Evolutionary conservation across 2,888 invertebrate genomes (phyloP).

Genomic region (Lobophora halterata): DNA sequence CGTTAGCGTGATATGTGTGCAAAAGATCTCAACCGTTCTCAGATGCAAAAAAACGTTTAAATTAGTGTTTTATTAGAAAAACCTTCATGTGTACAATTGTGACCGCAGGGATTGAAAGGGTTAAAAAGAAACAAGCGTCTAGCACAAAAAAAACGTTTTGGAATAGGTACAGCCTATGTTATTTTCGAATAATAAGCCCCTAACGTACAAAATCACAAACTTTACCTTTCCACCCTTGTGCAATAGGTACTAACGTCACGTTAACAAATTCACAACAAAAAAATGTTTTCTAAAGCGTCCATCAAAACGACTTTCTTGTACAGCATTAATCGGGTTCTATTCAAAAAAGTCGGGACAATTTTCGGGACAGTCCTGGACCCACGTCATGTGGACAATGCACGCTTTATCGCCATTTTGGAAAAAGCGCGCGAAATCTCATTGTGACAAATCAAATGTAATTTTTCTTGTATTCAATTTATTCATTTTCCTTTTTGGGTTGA

Average conservation of each 20-base stretch:
- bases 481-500: conserved; percentile 18
- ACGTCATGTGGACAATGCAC: conserved; percentile 69
- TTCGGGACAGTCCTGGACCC: conserved; percentile 58
- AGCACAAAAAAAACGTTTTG: too few species aligned
- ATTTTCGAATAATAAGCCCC: too few species aligned
- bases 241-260: too few species aligned
- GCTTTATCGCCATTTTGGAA: conserved; percentile 56
- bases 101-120: too few species aligned
- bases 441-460: conserved; percentile 61
- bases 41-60: too few species aligned
- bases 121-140: too few species aligned
- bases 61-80: too few species aligned
- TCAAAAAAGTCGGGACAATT: conserved; percentile 64
- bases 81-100: too few species aligned
- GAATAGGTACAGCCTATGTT: too few species aligned
- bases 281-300: conserved; percentile 61
- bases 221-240: conserved; percentile 30
- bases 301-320: conserved; percentile 68
- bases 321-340: conserved; percentile 63
- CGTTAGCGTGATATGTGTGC: too few species aligned
- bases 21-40: too few species aligned
- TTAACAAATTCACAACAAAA: conserved; percentile 45
- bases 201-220: conserved; percentile 13
- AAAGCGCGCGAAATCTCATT: conserved; percentile 53
- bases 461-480: conserved; percentile 34